Percentiles rank a stretch among this genome's conserved stretches.
These are phyloP conservation scores for Labrus mixtus DNA, from an alignment of 2,113 vertebrate species.

Conservation along the genomic window DNA sequence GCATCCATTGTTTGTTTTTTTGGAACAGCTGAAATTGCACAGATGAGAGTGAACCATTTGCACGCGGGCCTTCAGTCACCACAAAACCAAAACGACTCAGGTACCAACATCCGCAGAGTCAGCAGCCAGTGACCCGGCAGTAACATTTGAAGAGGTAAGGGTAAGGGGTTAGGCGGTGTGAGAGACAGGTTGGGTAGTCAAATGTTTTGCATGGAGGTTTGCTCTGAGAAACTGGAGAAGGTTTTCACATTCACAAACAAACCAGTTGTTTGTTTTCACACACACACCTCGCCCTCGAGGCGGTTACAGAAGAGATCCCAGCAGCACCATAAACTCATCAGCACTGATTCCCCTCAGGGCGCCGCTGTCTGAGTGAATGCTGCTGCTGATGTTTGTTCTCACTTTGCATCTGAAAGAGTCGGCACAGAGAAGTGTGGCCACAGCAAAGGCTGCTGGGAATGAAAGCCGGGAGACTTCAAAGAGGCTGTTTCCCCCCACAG, in stretches of 20 bases:
- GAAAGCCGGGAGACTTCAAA: slow-evolving; percentile 29
- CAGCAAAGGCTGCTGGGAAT: slow-evolving; percentile 30
- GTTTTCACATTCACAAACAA: neutral
- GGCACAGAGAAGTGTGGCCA: slow-evolving; percentile 15
- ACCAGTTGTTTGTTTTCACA: neutral
- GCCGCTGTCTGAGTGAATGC: neutral
- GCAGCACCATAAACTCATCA: neutral
- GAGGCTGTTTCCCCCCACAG: neutral
- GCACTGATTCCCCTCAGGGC: slow-evolving; percentile 13
- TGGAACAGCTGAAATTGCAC: too few species aligned
- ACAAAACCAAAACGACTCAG: too few species aligned
- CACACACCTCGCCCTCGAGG: slow-evolving; percentile 6
- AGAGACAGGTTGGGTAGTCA: too few species aligned
- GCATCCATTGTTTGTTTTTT: too few species aligned
- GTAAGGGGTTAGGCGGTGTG: too few species aligned
- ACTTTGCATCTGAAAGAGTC: slow-evolving; percentile 14
- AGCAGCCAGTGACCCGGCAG: too few species aligned
- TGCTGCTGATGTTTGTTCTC: slow-evolving; percentile 11
- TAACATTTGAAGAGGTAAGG: too few species aligned
- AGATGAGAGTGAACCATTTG: too few species aligned
- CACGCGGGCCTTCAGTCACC: too few species aligned
- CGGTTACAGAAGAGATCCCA: neutral
- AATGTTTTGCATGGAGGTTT: neutral
- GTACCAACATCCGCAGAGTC: too few species aligned
- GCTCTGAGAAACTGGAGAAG: neutral